Evolutionary conservation across 2,888 invertebrate genomes (phyloP).

Genomic region (Pantelozetes paolii): DNA sequence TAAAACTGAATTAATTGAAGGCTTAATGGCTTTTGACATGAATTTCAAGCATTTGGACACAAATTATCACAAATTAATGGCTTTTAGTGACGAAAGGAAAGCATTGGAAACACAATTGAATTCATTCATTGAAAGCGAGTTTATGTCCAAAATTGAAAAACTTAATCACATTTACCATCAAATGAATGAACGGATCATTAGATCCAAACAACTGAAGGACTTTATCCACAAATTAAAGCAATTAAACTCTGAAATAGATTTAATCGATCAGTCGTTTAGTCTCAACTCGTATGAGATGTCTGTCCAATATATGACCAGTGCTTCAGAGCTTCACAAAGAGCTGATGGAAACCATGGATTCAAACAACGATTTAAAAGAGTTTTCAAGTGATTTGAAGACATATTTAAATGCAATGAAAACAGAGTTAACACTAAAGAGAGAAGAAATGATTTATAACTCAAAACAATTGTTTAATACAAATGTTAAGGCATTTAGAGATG

Average conservation of each 20-base stretch:
- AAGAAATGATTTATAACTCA: conserved; percentile 24
- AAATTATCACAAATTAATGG: not conserved
- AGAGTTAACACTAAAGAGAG: not conserved
- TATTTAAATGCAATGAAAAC: not conserved
- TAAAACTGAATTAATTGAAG: not conserved
- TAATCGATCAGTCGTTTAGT: conserved; percentile 11
- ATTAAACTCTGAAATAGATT: not conserved
- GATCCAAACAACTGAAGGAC: conserved; percentile 15
- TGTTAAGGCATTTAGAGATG: conserved; percentile 34
- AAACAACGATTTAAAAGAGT: conserved; percentile 9
- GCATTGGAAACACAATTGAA: conserved; percentile 12
- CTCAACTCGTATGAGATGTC: conserved; percentile 8
- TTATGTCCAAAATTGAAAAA: not conserved
- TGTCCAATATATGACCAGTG: conserved; percentile 15
- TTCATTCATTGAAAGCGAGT: conserved; percentile 14
- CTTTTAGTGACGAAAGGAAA: not conserved
- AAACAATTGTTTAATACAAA: conserved; percentile 22
- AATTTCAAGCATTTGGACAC: not conserved
- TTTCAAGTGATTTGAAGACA: not conserved
- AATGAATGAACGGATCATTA: not conserved
- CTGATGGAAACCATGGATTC: not conserved
- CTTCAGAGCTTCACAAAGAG: not conserved
- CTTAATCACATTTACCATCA: conserved; percentile 9
- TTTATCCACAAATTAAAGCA: not conserved
- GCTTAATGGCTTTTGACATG: not conserved